Evolutionary conservation across 1,140 invertebrate species (phyloP).

Genomic region (Pectinophora gossypiella): DNA sequence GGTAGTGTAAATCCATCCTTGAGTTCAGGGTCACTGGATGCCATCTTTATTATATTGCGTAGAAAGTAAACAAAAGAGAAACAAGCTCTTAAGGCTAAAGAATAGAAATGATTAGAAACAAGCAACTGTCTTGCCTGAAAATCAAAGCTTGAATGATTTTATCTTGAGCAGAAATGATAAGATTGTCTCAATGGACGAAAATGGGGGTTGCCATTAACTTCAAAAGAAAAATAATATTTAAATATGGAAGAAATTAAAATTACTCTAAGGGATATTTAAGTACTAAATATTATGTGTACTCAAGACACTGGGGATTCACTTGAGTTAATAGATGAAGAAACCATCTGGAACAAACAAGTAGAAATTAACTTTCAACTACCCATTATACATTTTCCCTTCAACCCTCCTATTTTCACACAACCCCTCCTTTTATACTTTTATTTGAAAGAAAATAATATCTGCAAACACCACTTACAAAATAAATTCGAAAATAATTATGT

Average conservation of each 20-base stretch:
- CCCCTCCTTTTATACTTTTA: too few relatives aligned
- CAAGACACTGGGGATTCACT: constrained; percentile 59
- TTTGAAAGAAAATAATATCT: too few relatives aligned
- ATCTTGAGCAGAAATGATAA: constrained; percentile 71
- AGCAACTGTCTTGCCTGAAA: background rate
- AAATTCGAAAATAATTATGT: too few relatives aligned
- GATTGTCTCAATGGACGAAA: constrained; percentile 45
- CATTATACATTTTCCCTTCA: too few relatives aligned
- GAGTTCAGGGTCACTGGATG: constrained; percentile 61
- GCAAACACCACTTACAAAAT: too few relatives aligned
- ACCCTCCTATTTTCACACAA: too few relatives aligned
- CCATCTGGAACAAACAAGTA: constrained; percentile 62
- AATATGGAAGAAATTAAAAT: constrained; percentile 18
- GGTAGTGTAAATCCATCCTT: constrained; percentile 59
- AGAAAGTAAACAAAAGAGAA: constrained; percentile 9
- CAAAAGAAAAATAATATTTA: constrained; percentile 8
- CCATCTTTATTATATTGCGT: constrained; percentile 35
- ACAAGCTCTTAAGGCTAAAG: constrained; percentile 11
- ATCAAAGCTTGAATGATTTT: constrained; percentile 31
- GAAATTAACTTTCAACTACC: too few relatives aligned
- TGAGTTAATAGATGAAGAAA: constrained; percentile 34
- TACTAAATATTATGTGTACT: too few relatives aligned
- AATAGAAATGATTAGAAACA: constrained; percentile 10
- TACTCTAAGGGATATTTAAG: constrained; percentile 24
- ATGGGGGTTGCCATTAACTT: constrained; percentile 21